Percentiles rank a stretch among this genome's conserved stretches.
Evolutionary conservation across 2,888 invertebrate genomes (phyloP).

Genomic region (Andrena hattorfiana): DNA sequence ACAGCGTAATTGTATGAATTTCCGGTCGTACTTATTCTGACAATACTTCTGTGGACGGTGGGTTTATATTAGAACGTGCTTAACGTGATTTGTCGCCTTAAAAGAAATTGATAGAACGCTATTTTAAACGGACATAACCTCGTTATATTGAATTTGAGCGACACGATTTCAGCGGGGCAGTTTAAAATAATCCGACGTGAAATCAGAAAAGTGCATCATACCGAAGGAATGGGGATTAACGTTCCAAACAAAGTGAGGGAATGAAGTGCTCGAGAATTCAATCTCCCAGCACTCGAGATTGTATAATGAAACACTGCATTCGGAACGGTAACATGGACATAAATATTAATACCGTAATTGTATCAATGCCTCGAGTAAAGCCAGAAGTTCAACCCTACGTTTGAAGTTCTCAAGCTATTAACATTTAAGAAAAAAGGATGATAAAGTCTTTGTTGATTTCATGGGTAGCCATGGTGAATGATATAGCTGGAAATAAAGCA

Average conservation of each 20-base stretch:
- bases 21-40: no score
- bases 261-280: conserved; percentile 27
- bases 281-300: conserved; percentile 4
- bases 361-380: background rate
- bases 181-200: conserved; percentile 30
- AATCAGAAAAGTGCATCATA: conserved; percentile 15
- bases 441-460: conserved; percentile 14
- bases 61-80: no score
- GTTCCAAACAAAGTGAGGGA: background rate
- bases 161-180: background rate
- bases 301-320: conserved; percentile 1
- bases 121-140: background rate
- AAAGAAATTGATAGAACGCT: background rate
- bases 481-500: conserved; percentile 5
- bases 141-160: background rate
- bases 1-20: no score
- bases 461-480: background rate
- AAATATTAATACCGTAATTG: conserved; percentile 41
- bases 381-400: background rate
- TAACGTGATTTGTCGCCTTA: no score
- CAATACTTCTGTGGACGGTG: no score
- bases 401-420: background rate
- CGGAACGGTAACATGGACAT: background rate
- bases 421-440: background rate
- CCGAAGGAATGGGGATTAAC: conserved; percentile 11